phyloP scores from a whole-genome alignment of 2,888 invertebrate species.

The Diogma glabrata region DNA sequence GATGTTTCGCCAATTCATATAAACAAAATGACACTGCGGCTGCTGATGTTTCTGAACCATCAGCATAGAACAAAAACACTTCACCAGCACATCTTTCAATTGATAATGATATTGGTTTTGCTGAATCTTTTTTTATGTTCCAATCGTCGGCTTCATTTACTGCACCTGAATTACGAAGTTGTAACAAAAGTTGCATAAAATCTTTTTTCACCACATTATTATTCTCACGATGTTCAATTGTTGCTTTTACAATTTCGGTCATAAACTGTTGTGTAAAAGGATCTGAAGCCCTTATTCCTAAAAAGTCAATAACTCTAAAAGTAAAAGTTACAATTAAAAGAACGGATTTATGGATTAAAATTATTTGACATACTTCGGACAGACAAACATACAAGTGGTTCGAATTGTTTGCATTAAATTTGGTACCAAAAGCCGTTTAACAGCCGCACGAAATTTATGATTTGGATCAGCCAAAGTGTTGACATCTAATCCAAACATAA shows the following conservation, averaged over 20 bases:
- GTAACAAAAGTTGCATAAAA: slow-evolving; percentile 37
- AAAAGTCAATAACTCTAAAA: not conserved
- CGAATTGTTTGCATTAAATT: slow-evolving; percentile 18
- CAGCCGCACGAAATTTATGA: slow-evolving; percentile 29
- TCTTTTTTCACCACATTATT: slow-evolving; percentile 35
- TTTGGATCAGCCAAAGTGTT: slow-evolving; percentile 33
- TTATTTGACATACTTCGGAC: slow-evolving; percentile 25
- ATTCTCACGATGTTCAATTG: slow-evolving; percentile 34
- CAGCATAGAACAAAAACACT: slow-evolving; percentile 35
- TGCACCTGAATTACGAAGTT: slow-evolving; percentile 34
- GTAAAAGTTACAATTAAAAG: not conserved
- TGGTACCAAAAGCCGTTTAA: slow-evolving; percentile 15
- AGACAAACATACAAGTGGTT: slow-evolving; percentile 23
- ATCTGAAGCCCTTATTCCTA: not conserved
- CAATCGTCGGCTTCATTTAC: slow-evolving; percentile 28
- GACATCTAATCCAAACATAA: slow-evolving; percentile 38
- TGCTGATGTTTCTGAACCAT: slow-evolving; percentile 39
- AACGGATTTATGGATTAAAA: not conserved
- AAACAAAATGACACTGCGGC: slow-evolving; percentile 32
- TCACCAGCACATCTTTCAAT: slow-evolving; percentile 33
- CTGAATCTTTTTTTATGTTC: slow-evolving; percentile 23
- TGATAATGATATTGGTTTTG: slow-evolving; percentile 31
- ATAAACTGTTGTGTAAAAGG: slow-evolving; percentile 23
- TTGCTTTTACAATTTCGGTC: slow-evolving; percentile 30
- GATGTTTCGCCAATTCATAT: slow-evolving; percentile 35